Evolutionary conservation across 2,113 vertebrate species (phyloP), one percentile per base, ranked within the genome.

Genomic region (Ciconia stormi): DNA sequence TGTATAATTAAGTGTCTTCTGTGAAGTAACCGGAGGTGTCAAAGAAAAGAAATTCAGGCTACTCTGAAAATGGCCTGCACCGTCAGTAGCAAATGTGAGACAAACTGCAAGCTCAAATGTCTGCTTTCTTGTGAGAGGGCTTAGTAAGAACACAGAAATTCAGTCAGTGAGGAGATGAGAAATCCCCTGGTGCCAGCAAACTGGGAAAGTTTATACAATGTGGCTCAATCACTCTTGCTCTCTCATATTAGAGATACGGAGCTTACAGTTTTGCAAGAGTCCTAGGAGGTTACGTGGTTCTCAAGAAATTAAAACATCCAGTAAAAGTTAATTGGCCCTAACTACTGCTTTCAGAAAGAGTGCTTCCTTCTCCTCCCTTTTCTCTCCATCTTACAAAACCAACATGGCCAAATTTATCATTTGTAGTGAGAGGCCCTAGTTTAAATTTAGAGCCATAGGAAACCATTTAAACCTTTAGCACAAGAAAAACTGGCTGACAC

Each of bases 301-400:
- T 82, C 87, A 94, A 88, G 58, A 90, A 95, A 97, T 47, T 82
- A 80, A 95, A 95, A 85, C 30, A 85, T 56, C 9, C 87, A 91
- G 42, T 63, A 76, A 76, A 87, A 80, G 66, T 66, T 74, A 94
- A 82, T 70, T 55, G n/a, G 32, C 46, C 63, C 52, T 85, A 73
- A 88, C 42, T 77, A 34, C 36, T 93, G 55, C 49, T 80, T 96
- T 86, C 63, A 89, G 59, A 88, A 6, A 65, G 30, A 66, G 46
- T 13, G 17, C 29, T 83, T 77, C 20, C n/a, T 76, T 84, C 71
- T 82, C 67, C 50, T 93, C 40, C 61, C 65, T 77, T 27, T 84
- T 89, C 38, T 72, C 49, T 76, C n/a, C 32, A 63, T 58, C 46
- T 90, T 78, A 88, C 49, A 95, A 95, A 95, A 79, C 25, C n/a